These are phyloP conservation scores for Spondyliosoma cantharus DNA, from an alignment of 2,797 vertebrate genomes.

Conservation along the genomic window DNA sequence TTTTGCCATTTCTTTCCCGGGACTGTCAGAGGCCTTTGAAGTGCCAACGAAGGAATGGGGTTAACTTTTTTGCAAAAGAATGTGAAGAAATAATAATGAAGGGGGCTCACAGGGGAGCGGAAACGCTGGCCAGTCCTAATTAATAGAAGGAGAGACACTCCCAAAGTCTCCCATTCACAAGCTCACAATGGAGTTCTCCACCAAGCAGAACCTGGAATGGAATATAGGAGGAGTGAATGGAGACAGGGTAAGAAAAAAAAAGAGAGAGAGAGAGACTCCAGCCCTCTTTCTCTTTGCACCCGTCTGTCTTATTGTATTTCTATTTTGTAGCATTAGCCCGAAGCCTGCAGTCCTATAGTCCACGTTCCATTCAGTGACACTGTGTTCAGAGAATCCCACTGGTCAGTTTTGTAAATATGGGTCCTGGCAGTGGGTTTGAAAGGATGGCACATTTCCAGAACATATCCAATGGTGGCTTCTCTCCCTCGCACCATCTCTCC, in stretches of 20 bases:
- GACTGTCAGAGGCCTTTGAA: slow-evolving; percentile 77
- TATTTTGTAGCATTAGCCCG: slow-evolving; percentile 77
- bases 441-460: slow-evolving; percentile 79
- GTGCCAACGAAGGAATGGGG: slow-evolving; percentile 77
- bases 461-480: slow-evolving; percentile 73
- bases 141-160: slow-evolving; percentile 87
- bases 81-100: slow-evolving; percentile 85
- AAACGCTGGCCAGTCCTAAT: slow-evolving; percentile 87
- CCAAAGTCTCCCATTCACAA: slow-evolving; percentile 88
- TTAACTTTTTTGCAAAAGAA: slow-evolving; percentile 81
- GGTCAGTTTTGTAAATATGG: slow-evolving; percentile 84
- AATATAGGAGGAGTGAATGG: slow-evolving; percentile 86
- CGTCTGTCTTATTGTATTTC: slow-evolving; percentile 68
- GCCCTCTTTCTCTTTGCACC: slow-evolving; percentile 70
- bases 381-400: slow-evolving; percentile 75
- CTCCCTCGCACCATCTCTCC: slow-evolving; percentile 20
- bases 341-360: slow-evolving; percentile 65
- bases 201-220: slow-evolving; percentile 89
- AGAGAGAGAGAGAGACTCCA: slow-evolving; percentile 43
- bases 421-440: slow-evolving; percentile 68
- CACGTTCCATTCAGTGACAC: slow-evolving; percentile 70
- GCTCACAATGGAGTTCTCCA: slow-evolving; percentile 88
- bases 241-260: slow-evolving; percentile 59
- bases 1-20: not conserved
- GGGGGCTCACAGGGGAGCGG: slow-evolving; percentile 84